phyloP scores from a whole-genome alignment of 2,113 vertebrate genomes.

The Cettia cetti region DNA sequence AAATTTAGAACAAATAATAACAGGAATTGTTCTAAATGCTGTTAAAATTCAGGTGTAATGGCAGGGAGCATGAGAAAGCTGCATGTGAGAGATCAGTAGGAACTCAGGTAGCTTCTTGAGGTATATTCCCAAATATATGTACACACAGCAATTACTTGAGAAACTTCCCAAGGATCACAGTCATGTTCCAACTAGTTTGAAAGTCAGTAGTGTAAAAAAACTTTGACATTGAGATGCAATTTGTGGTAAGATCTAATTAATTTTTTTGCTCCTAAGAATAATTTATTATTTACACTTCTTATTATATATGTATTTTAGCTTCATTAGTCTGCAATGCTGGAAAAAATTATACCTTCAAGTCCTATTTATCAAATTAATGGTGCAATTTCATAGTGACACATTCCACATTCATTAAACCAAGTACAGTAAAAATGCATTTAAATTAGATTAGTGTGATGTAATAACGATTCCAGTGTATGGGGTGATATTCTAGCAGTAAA shows the following conservation, averaged over 20 bases:
- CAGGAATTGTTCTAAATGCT: conserved; percentile 40
- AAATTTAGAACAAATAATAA: conserved; percentile 46
- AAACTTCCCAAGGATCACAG: conserved; percentile 68
- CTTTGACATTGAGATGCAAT: conserved; percentile 80
- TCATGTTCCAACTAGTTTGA: conserved; percentile 74
- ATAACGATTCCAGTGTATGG: conserved; percentile 74
- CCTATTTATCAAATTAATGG: conserved; percentile 89
- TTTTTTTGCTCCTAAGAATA: conserved; percentile 87
- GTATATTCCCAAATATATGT: conserved; percentile 34
- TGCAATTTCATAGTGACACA: conserved; percentile 87
- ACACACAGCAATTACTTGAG: conserved; percentile 47
- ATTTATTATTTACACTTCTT: conserved; percentile 89
- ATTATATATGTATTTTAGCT: conserved; percentile 90
- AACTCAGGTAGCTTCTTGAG: conserved; percentile 44
- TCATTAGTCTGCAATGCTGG: conserved; percentile 86
- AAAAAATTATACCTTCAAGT: conserved; percentile 89
- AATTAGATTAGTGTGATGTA: conserved; percentile 87
- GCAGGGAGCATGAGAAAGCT: neutral
- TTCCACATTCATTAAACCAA: conserved; percentile 87
- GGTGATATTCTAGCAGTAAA: conserved; percentile 72
- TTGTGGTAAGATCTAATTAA: conserved; percentile 84
- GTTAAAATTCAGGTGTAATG: conserved; percentile 28
- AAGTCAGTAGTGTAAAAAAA: conserved; percentile 75
- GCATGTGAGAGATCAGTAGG: conserved; percentile 24
- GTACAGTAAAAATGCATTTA: conserved; percentile 86